Evolutionary conservation across 2,888 invertebrate species (phyloP), one percentile per base, ranked within the genome.

Genomic region (Agapostemon virescens): DNA sequence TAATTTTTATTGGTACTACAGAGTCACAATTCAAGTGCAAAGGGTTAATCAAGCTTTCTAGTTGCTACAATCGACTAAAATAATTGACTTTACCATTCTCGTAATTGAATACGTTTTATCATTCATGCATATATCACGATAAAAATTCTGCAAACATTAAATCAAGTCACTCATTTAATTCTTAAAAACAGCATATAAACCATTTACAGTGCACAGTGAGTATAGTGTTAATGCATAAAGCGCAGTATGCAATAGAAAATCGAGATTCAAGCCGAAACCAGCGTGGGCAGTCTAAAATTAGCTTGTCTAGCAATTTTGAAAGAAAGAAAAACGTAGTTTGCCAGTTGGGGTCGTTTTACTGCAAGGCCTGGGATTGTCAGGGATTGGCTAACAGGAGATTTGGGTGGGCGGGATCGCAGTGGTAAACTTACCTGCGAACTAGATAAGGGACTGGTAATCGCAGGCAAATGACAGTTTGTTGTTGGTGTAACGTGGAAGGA

Each of bases 401-500:
- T 20, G 20, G 20, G 33, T 33, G 61, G 55, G 0, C 26, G 55
- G 26, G 26, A 6, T 26, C 15, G 55, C 7, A 15, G 55, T 26
- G 55, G 55, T 26, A 55, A 55, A 55, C 55, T 55, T 55, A 55
- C 58, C 58, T 36, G 20, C 63, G 63, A 36, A n/a, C n/a, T n/a
- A 36, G 63, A 33, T 63, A 63, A 38, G 52, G 75, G 75, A 33
- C 63, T 36, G n/a, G 36, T 63, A 33, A 63, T 63, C 63, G 36
- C n/a, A 63, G n/a, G n/a, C 36, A 63, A 63, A 36, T 63, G 63
- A 63, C 63, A 63, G 33, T 63, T 52, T 40, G 26, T 7, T 23
- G 64, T 33, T 33, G 33, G 63, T 33, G n/a, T 36, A 63, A 36
- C 33, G 11, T 20, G 63, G 20, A 33, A n/a, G 63, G 36, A 9